Conservation (phyloP, 2,113 vertebrate species). For the Grantiella picta region DNA sequence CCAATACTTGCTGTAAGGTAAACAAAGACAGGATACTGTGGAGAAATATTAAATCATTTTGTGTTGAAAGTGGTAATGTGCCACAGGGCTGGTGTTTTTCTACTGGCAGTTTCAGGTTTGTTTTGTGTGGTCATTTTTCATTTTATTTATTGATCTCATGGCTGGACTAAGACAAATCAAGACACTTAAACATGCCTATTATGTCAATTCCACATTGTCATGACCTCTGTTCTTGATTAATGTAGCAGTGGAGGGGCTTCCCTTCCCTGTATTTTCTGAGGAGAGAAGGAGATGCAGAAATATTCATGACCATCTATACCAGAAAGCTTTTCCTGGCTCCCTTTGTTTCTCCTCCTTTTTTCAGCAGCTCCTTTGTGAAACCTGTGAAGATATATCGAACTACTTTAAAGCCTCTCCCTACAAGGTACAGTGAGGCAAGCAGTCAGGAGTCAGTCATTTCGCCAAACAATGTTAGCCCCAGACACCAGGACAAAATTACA, state of each 20-base stretch:
- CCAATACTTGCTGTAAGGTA: neutral
- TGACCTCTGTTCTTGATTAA: neutral
- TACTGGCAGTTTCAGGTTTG: neutral
- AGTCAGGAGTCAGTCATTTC: neutral
- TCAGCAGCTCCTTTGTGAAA: neutral
- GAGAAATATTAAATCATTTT: constrained; percentile 47
- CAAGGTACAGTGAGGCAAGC: neutral
- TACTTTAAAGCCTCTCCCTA: neutral
- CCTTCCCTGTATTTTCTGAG: neutral
- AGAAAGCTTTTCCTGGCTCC: neutral
- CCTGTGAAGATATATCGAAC: neutral
- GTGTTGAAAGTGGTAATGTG: neutral
- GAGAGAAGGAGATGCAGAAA: neutral
- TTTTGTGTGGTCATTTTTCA: constrained; percentile 1
- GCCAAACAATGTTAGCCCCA: neutral
- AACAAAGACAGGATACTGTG: neutral
- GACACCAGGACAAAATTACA: neutral
- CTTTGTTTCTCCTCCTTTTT: neutral
- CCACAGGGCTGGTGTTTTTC: constrained; percentile 9
- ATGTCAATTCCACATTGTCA: neutral
- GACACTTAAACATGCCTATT: neutral
- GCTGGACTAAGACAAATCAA: constrained; percentile 34
- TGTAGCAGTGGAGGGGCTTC: neutral
- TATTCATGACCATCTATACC: neutral
- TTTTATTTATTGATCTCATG: constrained; percentile 34